Evolutionary conservation across 2,797 vertebrate species (phyloP), one percentile per base, ranked within the genome.

Genomic region (Balearica regulorum): DNA sequence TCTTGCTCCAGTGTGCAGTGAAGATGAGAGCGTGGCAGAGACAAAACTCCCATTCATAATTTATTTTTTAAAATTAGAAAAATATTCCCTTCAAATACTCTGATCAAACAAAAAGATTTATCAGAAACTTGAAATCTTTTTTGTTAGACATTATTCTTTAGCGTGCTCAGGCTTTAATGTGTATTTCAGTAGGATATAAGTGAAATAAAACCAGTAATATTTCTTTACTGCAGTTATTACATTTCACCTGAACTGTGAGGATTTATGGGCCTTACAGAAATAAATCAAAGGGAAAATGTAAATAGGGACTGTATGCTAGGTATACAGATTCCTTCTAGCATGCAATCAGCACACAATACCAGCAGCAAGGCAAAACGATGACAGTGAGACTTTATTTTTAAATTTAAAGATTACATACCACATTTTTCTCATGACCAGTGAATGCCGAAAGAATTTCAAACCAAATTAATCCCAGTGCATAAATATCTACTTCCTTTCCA

Each of bases 401-500:
- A 66, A 64, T 64, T 35, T 66, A 84, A 80, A 87, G 14, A 88
- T 92, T 69, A 91, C 90, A 62, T 98, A 98, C 98, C 95, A 7
- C 0, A 1, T 0, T 0, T 81, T 21, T 97, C 88, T 98, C 97
- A 2, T 1, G 2, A 15, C 0, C 0, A 57, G 65, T 96, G 18
- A 1, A 28, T 37, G 79, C 51, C 0, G 83, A 43, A 93, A 97
- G 94, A 62, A 98, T 96, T 96, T 98, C 98, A 73, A 94, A 97
- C 70, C 98, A 95, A 94, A 98, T 97, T 88, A 98, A 89, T 76
- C 98, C 98, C 80, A 98, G 70, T 33, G 98, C 89, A 85, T 76
- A 98, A 91, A 98, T 94, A 92, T 98, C 98, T 49, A 98, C 98
- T 97, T 97, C 86, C 3, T 86, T 95, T 96, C 97, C 98, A 10